Evolutionary conservation across 2,797 vertebrate genomes (phyloP).

Genomic region (Leucoraja ocellata): DNA sequence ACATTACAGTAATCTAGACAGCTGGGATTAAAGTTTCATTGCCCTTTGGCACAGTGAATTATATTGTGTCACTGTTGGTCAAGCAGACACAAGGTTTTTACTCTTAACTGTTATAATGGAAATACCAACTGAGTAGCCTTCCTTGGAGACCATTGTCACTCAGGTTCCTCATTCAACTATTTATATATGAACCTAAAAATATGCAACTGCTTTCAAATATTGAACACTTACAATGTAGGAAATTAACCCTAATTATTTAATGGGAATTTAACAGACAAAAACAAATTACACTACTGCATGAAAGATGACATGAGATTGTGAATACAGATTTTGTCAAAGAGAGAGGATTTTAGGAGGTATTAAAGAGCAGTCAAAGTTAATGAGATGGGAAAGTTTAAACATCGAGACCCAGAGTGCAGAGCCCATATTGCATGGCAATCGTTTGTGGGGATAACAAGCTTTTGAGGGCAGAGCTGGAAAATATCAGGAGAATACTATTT

Average conservation of each 20-base stretch:
- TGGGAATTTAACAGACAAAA: background rate
- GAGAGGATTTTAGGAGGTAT: background rate
- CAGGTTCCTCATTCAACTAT: background rate
- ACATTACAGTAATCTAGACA: background rate
- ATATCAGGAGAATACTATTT: too few species aligned
- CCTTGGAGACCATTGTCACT: background rate
- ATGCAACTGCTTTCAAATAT: background rate
- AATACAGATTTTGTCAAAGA: background rate
- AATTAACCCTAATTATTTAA: background rate
- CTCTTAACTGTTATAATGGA: background rate
- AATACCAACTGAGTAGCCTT: background rate
- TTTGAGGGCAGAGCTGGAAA: background rate
- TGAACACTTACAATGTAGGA: background rate
- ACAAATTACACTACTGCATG: background rate
- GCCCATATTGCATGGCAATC: background rate
- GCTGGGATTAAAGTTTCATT: background rate
- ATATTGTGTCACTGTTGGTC: background rate
- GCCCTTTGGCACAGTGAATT: background rate
- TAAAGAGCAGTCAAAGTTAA: background rate
- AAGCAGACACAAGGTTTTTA: background rate
- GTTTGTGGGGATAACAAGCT: background rate
- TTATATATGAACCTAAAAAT: background rate
- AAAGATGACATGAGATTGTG: background rate
- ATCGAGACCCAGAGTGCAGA: background rate
- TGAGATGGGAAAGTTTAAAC: background rate